Conservation (phyloP, 2,113 vertebrate species). For the Chascanopsetta lugubris region DNA sequence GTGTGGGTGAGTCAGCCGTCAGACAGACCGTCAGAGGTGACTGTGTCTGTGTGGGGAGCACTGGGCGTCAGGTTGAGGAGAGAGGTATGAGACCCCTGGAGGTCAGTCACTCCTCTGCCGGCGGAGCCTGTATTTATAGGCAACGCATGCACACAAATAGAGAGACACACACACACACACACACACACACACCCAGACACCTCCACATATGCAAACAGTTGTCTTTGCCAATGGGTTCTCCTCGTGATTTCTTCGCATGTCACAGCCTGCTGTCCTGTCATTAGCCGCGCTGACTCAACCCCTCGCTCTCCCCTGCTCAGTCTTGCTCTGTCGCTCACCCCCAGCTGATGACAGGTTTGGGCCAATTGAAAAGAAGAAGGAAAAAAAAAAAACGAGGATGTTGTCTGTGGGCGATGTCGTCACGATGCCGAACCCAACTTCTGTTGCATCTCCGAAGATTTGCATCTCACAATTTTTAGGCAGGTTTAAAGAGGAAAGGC, state of each 20-base stretch:
- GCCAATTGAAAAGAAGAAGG: neutral
- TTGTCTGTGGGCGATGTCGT: neutral
- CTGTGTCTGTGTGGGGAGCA: constrained; percentile 42
- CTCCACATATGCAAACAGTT: constrained; percentile 67
- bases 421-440: neutral
- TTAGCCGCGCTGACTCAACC: constrained; percentile 62
- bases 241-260: constrained; percentile 66
- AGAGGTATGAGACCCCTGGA: constrained; percentile 51
- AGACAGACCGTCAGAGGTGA: constrained; percentile 31
- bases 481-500: too few species aligned
- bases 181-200: constrained; percentile 66
- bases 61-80: constrained; percentile 57
- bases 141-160: constrained; percentile 62
- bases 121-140: constrained; percentile 69
- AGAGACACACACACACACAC: constrained; percentile 60
- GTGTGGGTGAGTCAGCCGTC: constrained; percentile 56
- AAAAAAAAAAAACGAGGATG: too few species aligned
- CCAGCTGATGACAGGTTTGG: neutral
- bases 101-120: constrained; percentile 65
- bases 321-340: neutral
- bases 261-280: constrained; percentile 73
- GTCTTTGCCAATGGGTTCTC: constrained; percentile 66
- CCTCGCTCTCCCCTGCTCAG: neutral
- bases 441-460: neutral
- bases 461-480: neutral